phyloP scores from a whole-genome alignment of 37 sponge, comb jelly and placozoan genomes.

The Hexactinellida sp. region DNA sequence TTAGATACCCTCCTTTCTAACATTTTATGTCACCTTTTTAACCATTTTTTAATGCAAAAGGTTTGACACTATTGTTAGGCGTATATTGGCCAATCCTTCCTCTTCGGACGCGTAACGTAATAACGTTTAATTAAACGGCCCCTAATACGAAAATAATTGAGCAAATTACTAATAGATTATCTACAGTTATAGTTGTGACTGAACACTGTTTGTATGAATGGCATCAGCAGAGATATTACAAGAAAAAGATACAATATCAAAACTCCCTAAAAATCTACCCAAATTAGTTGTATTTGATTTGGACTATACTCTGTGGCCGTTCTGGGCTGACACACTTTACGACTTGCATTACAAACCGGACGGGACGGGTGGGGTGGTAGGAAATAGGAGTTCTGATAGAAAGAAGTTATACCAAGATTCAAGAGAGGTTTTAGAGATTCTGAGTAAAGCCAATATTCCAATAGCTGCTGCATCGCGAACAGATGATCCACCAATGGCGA shows the following conservation, averaged over 20 bases:
- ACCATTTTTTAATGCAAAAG: too few relatives aligned
- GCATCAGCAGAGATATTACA: neutral
- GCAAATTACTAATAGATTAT: too few relatives aligned
- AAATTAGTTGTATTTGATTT: constrained; percentile 3
- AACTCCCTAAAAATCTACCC: neutral
- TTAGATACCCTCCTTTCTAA: too few relatives aligned
- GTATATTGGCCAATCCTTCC: too few relatives aligned
- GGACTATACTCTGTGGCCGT: neutral
- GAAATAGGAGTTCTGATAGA: neutral
- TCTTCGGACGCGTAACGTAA: too few relatives aligned
- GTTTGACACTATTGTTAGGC: too few relatives aligned
- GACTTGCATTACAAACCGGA: neutral
- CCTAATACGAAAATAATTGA: too few relatives aligned
- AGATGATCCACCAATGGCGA: constrained; percentile 14
- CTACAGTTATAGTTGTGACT: too few relatives aligned
- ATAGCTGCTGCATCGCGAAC: neutral
- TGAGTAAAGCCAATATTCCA: neutral
- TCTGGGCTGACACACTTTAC: neutral
- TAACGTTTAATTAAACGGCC: too few relatives aligned
- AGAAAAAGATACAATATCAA: neutral
- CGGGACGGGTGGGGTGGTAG: neutral
- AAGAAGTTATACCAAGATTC: neutral
- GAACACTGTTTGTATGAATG: too few relatives aligned
- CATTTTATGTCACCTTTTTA: too few relatives aligned
- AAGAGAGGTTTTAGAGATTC: neutral